Evolutionary conservation across 2,113 vertebrate species (phyloP).

Genomic region (Plotosus lineatus): DNA sequence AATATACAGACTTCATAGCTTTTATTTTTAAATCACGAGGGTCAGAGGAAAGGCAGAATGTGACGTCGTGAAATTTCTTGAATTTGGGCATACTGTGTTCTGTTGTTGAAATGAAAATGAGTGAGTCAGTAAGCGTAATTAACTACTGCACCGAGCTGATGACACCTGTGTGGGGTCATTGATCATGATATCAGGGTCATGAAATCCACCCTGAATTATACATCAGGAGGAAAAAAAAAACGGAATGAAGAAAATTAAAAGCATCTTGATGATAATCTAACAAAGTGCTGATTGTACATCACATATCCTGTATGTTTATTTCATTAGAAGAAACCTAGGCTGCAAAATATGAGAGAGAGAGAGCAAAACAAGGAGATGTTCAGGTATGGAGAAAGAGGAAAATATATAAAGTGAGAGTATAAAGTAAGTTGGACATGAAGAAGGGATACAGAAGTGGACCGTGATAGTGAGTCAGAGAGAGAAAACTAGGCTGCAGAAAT

Average conservation of each 20-base stretch:
- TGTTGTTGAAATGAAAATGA: not conserved
- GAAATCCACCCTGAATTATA: not conserved
- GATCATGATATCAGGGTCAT: not conserved
- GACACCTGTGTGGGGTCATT: not conserved
- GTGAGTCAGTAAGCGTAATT: not conserved
- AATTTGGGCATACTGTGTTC: not conserved
- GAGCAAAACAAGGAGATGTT: too few species aligned
- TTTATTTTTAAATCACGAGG: not conserved
- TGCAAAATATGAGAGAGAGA: not conserved
- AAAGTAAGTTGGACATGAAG: too few species aligned
- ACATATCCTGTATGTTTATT: not conserved
- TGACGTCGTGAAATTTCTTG: not conserved
- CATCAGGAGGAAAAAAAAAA: not conserved
- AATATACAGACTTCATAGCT: conserved; percentile 29
- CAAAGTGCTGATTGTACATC: not conserved
- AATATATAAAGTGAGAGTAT: too few species aligned
- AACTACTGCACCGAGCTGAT: not conserved
- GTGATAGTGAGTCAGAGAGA: too few species aligned
- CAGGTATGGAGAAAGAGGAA: too few species aligned
- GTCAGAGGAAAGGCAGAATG: not conserved
- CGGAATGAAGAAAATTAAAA: not conserved
- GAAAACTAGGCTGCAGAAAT: not conserved
- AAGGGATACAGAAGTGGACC: too few species aligned
- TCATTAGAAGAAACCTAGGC: not conserved
- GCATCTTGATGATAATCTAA: not conserved